phyloP scores from a whole-genome alignment of 2,113 vertebrate species.

The Neoarius graeffei region DNA sequence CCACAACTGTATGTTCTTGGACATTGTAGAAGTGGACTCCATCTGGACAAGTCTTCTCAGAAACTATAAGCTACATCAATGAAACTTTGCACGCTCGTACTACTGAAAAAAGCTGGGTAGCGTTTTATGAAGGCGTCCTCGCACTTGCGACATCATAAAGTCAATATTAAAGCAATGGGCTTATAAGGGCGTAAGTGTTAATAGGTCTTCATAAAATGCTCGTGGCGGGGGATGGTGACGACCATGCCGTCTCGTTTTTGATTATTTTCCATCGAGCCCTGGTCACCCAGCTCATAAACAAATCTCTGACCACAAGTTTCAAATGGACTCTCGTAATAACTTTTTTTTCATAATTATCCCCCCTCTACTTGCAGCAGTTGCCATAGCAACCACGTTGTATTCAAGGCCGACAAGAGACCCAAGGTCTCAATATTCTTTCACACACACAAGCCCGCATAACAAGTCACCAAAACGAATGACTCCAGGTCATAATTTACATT shows the following conservation, averaged over 20 bases:
- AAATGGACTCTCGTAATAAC: not conserved
- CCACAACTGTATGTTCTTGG: too few species aligned
- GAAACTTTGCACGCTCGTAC: too few species aligned
- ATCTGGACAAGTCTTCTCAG: too few species aligned
- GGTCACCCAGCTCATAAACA: not conserved
- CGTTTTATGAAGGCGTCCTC: too few species aligned
- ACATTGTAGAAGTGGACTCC: too few species aligned
- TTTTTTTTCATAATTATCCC: not conserved
- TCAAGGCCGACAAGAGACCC: not conserved
- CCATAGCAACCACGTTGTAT: not conserved
- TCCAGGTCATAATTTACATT: constrained; percentile 6
- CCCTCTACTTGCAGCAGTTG: not conserved
- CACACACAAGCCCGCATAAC: not conserved
- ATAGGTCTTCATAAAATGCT: too few species aligned
- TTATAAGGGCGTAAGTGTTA: too few species aligned
- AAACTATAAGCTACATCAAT: too few species aligned
- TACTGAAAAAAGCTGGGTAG: too few species aligned
- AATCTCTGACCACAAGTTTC: not conserved
- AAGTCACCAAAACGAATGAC: not conserved
- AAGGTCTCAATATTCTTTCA: not conserved
- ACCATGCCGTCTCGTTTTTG: not conserved
- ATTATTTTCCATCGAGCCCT: not conserved
- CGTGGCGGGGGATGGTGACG: too few species aligned
- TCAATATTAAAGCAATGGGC: too few species aligned
- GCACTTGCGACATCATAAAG: too few species aligned